Evolutionary conservation across 2,113 vertebrate species (phyloP), one percentile per base, ranked within the genome.

Genomic region (Cochlearius cochlearius): DNA sequence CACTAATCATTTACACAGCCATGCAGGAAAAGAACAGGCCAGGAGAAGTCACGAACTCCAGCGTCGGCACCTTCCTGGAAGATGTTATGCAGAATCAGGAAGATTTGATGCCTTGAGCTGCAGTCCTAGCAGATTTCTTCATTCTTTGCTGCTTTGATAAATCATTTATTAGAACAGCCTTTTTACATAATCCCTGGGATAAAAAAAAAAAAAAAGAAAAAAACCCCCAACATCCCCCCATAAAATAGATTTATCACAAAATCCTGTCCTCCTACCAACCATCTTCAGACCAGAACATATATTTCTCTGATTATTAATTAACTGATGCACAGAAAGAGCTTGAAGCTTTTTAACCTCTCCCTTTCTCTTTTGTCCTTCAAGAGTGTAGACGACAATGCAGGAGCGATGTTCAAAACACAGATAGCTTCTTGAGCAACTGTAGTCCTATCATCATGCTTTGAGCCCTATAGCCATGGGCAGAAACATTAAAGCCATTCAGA

Each of bases 281-380:
- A 39, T 89, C 89, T 94, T 94, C 87, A 91, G 73, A 93, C 43
- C 47, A 81, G 72, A 92, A 87, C 72, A 80, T 89, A 87, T 95
- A 96, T 96, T 95, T 95, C 79, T 87, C 73, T 95, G 94, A 95
- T 96, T 95, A 98, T 97, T 97, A 96, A 97, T 97, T 97, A 96
- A 94, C 87, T 60, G 52, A 94, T 92, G 85, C 79, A 85, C 15
- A 84, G 87, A 79, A 94, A 83, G 39, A 47, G 22, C 91, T 94
- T 83, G 50, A 91, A 90, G 75, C 58, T 79, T 97, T 94, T 97
- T 96, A 94, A 96, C 76, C 84, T 94, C 60, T 96, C 59, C 36
- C 20, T 90, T 87, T 88, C 90, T 90, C 64, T 78, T 95, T 88
- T 62, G 77, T 92, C 96, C 88, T 90, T 94, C 77, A 64, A 68